phyloP scores from a whole-genome alignment of 2,888 invertebrate genomes.

The Syritta pipiens region DNA sequence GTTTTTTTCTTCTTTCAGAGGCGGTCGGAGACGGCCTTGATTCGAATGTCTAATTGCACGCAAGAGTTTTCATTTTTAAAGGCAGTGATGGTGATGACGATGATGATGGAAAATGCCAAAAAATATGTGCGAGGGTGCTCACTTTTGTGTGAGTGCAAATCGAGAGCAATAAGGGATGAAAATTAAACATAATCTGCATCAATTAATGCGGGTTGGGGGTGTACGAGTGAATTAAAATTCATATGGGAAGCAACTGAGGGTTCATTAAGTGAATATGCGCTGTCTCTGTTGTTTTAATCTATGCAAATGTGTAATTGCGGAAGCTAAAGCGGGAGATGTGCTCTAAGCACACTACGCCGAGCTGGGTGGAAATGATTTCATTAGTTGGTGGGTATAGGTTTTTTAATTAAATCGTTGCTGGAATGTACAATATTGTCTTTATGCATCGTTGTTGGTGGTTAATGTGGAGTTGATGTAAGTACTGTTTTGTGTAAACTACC shows the following conservation, averaged over 20 bases:
- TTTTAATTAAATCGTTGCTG: not conserved
- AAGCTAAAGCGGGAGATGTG: conserved; percentile 2
- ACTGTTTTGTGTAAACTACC: too few relatives aligned
- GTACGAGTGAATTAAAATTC: conserved; percentile 27
- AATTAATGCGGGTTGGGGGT: conserved; percentile 36
- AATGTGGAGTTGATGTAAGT: not conserved
- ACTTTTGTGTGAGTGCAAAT: conserved; percentile 32
- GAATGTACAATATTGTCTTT: not conserved
- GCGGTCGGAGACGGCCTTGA: not conserved
- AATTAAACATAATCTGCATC: conserved; percentile 37
- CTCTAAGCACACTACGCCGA: too few relatives aligned
- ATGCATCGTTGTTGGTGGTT: not conserved
- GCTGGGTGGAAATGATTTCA: not conserved
- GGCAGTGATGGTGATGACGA: too few relatives aligned
- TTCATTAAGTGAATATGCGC: conserved; percentile 32
- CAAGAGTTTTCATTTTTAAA: conserved; percentile 40
- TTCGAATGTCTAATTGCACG: conserved; percentile 37
- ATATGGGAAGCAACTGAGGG: conserved; percentile 23
- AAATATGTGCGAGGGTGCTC: conserved; percentile 36
- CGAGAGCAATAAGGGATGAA: conserved; percentile 24
- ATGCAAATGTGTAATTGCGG: conserved; percentile 20
- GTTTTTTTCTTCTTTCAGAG: conserved; percentile 40
- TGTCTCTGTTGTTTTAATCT: conserved; percentile 23
- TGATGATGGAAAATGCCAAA: conserved; percentile 28
- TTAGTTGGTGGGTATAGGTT: not conserved